Evolutionary conservation across 2,113 vertebrate species (phyloP), one percentile per base, ranked within the genome.

Genomic region (Haemorhous mexicanus): DNA sequence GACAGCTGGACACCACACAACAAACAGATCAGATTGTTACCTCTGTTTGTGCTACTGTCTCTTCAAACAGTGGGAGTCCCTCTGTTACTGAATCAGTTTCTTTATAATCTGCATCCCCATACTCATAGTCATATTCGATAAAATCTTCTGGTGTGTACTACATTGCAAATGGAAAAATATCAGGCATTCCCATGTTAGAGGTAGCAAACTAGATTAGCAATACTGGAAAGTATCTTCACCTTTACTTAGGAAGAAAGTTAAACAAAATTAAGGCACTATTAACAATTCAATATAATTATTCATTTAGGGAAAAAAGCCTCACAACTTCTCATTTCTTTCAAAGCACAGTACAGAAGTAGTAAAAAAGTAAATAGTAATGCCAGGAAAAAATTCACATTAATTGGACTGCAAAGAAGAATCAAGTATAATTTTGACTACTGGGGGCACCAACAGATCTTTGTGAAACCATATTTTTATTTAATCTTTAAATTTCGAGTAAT

Each of bases 71-170:
- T 97, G 97, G 77, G 95, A 96, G 97, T 96, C 76, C 96, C 93
- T 98, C 98, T 98, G 98, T 98, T 96, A 98, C 82, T 98, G 87
- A 98, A 78, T 98, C 98, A 98, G 98, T 98, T 88, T 99, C 97
- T 96, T 97, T 98, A 98, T 98, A 96, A 86, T 98, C 98, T 98
- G 98, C 98, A 89, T 99, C 99, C 98, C 98, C 98, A 98, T 99
- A 99, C 95, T 99, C 99, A 99, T 99, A 99, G 97, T 99, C 98
- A 98, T 98, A 98, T 58, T 99, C 99, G 97, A 99, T 97, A 98
- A 98, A 97, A 97, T 99, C 98, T 97, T 98, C 98, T 95, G 99
- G 98, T 96, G 98, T 93, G 96, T 99, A 99, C 99, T 99, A 98
- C 89, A 98, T 98, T 84, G 94, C 94, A 97, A 97, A 97, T 97